These are phyloP conservation scores for Ctenosaura bakeri DNA, from an alignment of 2,797 vertebrate genomes.

Conservation along the genomic window DNA sequence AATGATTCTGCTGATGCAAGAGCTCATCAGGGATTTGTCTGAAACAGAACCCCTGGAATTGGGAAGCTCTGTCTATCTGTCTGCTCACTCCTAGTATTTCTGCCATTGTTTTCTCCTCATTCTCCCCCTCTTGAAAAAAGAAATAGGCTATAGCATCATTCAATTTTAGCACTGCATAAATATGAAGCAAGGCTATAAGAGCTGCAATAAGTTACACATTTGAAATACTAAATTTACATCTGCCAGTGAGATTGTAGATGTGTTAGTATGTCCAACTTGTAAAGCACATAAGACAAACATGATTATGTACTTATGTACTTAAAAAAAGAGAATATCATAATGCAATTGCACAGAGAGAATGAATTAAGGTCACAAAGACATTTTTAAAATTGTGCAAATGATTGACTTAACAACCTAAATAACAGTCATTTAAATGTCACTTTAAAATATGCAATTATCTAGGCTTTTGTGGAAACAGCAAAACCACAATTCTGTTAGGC, in stretches of 20 bases:
- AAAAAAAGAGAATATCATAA: not conserved
- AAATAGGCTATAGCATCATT: too few species aligned
- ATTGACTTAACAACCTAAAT: not conserved
- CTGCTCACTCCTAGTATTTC: too few species aligned
- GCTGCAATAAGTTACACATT: not conserved
- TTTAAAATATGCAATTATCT: slow-evolving; percentile 10
- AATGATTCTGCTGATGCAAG: too few species aligned
- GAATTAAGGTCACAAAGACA: not conserved
- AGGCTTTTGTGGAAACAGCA: not conserved
- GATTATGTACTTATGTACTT: not conserved
- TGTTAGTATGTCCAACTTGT: not conserved
- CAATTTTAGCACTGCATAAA: not conserved
- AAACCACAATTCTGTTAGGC: not conserved
- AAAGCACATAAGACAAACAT: not conserved
- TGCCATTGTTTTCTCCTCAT: too few species aligned
- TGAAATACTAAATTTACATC: not conserved
- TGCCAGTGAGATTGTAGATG: not conserved
- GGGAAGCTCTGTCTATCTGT: too few species aligned
- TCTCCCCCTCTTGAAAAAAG: not conserved
- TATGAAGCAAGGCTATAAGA: not conserved
- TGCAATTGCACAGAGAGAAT: not conserved
- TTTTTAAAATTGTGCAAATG: slow-evolving; percentile 9
- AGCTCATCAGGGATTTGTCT: too few species aligned
- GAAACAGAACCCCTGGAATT: too few species aligned
- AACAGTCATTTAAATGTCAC: slow-evolving; percentile 5